Evolutionary conservation across 1,140 invertebrate genomes (phyloP), one percentile per base, ranked within the genome.

Genomic region (Thalassaphorura encarpata): DNA sequence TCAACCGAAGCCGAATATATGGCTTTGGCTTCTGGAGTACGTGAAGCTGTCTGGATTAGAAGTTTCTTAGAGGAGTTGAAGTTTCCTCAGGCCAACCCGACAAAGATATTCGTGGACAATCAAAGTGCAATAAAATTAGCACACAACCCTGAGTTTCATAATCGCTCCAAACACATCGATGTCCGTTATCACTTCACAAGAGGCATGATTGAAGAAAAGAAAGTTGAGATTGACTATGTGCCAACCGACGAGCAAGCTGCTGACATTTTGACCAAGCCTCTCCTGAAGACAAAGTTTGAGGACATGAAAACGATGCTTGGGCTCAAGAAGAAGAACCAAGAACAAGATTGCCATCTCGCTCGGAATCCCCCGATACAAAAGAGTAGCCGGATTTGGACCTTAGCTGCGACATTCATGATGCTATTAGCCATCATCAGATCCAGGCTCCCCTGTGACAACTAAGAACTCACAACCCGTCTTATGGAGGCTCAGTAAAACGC

Each of bases 91-190:
- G 19, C 57, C n/a, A 41, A 55, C 46, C 56, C 67, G 3, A 56
- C 54, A 3, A 4, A 4, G 2, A 51, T 56, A 3, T 28, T 50
- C 2, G 62, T 70, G 28, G 69, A 71, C 43, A 72, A 71, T 61
- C 50, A 61, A 39, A 62, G 62, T 53, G 66, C 67, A 23, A 63
- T 70, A 27, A 66, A 54, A 47, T 49, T 71, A 5, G 62, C 66
- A 24, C 55, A 70, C 27, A 73, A 72, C 62, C 67, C 69, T 8
- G 65, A 69, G 36, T 43, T 43, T 43, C 19, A 43, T 18, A 54
- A 64, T 27, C 60, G 71, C 47, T 69, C 71, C 0, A 71, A 72
- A 52, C 70, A 71, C 49, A 73, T 73, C 36, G 55, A 68, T 27
- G 67, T 71, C 6, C 66, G 66, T 36, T 66, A 70, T 54, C 68